phyloP scores from a whole-genome alignment of 2,888 invertebrate species.

The Agrotis ipsilon region DNA sequence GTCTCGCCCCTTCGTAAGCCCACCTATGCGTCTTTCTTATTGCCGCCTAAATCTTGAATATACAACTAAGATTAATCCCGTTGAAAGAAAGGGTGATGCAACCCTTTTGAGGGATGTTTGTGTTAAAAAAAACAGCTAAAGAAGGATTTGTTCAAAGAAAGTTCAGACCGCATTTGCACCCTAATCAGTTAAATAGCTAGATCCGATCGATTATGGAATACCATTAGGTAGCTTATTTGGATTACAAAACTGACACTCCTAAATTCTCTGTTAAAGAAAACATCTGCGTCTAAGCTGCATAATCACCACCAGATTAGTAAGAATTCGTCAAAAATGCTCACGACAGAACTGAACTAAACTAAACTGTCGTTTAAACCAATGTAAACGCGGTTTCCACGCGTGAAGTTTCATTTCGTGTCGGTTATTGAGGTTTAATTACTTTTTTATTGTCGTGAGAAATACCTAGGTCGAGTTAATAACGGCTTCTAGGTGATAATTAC shows the following conservation, averaged over 20 bases:
- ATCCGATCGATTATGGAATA: not conserved
- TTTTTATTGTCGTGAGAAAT: constrained; percentile 72
- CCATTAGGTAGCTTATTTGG: constrained; percentile 1
- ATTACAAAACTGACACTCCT: constrained; percentile 23
- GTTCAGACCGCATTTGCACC: not conserved
- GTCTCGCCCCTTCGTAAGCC: constrained; percentile 86
- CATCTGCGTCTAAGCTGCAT: constrained; percentile 47
- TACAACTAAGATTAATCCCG: constrained; percentile 91
- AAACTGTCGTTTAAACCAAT: constrained; percentile 43
- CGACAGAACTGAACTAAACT: constrained; percentile 18
- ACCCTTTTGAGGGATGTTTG: constrained; percentile 78
- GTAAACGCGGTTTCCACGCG: constrained; percentile 45
- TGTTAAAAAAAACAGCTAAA: constrained; percentile 55
- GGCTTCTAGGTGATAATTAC: constrained; percentile 71
- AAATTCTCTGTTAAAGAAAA: constrained; percentile 32
- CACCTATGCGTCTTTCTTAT: constrained; percentile 91
- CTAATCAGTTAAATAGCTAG: not conserved
- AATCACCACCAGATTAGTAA: constrained; percentile 50
- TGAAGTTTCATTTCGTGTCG: constrained; percentile 59
- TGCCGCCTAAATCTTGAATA: constrained; percentile 90
- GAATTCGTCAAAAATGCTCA: constrained; percentile 51
- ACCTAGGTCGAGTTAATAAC: constrained; percentile 67
- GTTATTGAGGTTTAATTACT: constrained; percentile 65
- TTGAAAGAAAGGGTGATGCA: constrained; percentile 88
- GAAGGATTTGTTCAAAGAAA: constrained; percentile 20